A percentile compares a stretch with the other conserved stretches of the same genome.
Evolutionary conservation across 2,888 invertebrate genomes (phyloP).

Genomic region (Amphipyra tragopoginis): DNA sequence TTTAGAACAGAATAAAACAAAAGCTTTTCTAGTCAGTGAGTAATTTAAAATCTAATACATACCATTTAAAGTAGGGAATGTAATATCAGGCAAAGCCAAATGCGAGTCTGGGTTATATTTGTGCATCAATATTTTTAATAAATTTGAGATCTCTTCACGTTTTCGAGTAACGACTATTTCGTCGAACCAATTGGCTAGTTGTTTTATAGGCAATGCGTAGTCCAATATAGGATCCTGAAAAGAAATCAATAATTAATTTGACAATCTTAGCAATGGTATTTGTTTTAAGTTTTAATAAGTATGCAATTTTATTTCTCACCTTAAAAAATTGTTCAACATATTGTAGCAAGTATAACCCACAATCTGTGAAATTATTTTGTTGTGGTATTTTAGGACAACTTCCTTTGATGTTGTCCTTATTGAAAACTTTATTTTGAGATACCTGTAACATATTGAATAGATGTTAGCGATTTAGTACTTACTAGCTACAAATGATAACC

Average conservation of each 20-base stretch:
- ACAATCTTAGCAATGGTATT: neutral
- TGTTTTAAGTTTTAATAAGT: neutral
- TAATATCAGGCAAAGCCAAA: slow-evolving; percentile 92
- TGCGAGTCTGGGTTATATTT: slow-evolving; percentile 92
- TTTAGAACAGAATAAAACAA: neutral
- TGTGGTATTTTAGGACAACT: slow-evolving; percentile 98
- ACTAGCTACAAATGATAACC: no score
- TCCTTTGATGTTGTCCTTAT: slow-evolving; percentile 96
- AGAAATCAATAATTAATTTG: slow-evolving; percentile 8
- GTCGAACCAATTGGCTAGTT: slow-evolving; percentile 96
- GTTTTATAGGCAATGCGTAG: slow-evolving; percentile 95
- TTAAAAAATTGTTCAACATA: slow-evolving; percentile 99
- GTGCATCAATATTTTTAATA: slow-evolving; percentile 94
- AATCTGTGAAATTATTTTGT: slow-evolving; percentile 99
- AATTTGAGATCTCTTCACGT: slow-evolving; percentile 95
- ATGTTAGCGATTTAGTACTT: no score
- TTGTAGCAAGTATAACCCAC: slow-evolving; percentile 98
- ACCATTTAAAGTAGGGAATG: slow-evolving; percentile 94
- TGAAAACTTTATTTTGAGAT: slow-evolving; percentile 92
- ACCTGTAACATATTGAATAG: slow-evolving; percentile 73
- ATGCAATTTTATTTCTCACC: slow-evolving; percentile 78
- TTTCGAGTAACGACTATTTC: slow-evolving; percentile 95
- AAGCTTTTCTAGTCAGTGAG: neutral
- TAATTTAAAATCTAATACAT: slow-evolving; percentile 49
- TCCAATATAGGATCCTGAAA: slow-evolving; percentile 95